A percentile compares a stretch with the other conserved stretches of the same genome.
Conservation (phyloP, 2,888 invertebrate genomes). For the Lasioglossum pauxillum region DNA sequence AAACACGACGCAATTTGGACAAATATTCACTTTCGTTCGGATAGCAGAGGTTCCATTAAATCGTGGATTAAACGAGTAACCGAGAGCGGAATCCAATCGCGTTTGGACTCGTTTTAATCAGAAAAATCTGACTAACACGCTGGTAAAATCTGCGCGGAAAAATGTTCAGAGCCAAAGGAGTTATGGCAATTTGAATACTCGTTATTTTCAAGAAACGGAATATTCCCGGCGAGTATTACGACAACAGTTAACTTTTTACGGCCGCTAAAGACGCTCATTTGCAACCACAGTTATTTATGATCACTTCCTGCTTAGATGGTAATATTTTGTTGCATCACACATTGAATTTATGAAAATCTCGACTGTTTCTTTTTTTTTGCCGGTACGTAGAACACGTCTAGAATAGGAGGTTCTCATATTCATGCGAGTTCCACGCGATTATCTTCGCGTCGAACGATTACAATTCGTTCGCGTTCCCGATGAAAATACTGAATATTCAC, state of each 20-base stretch:
- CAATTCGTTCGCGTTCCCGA: neutral
- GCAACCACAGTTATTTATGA: neutral
- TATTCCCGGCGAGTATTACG: neutral
- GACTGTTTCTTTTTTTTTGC: neutral
- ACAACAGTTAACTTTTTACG: neutral
- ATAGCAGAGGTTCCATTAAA: neutral
- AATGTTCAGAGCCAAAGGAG: neutral
- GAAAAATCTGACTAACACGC: neutral
- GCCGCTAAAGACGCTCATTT: neutral
- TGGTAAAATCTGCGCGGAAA: neutral
- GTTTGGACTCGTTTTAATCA: neutral
- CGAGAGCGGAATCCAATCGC: neutral
- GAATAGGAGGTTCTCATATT: neutral
- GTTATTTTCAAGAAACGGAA: neutral
- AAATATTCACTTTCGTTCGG: neutral
- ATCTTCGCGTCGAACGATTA: neutral
- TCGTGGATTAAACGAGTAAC: neutral
- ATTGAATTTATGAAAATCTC: neutral
- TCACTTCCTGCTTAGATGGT: neutral
- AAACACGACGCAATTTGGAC: neutral
- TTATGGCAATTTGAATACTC: neutral
- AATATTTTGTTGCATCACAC: neutral
- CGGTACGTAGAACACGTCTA: neutral
- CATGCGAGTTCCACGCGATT: neutral
- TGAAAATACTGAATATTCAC: neutral